Base-by-base conservation (phyloP, 2,113 vertebrate genomes). In the Martes martes region DNA sequence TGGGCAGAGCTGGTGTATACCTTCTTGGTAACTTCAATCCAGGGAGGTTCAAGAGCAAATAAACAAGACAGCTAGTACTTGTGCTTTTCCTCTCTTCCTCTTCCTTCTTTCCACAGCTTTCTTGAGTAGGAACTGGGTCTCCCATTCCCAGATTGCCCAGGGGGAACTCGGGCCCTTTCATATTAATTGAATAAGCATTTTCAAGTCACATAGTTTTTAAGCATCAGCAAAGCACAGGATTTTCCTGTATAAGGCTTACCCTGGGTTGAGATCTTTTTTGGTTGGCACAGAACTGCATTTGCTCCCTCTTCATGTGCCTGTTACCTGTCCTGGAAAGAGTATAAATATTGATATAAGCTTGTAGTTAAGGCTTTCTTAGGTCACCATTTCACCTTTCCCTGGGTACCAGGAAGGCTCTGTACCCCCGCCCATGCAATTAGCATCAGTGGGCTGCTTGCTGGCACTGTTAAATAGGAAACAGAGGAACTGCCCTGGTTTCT, bases 281-380 rank as follows among this genome's bases (percentile, higher is more conserved):
- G 4, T 28, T 91, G 95, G 69, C 80, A 59, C 14, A 80, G n/a
- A 45, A 63, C 47, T 83, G 21, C 31, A 94, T 93, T 28, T 65
- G 59, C 50, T 89, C 5, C 94, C 74, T 91, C 98, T 98, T 98
- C 26, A 39, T 97, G 97, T 98, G 93, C 90, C 94, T 81, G 81
- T 89, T 98, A 55, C 89, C 81, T 97, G 95, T 95, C 47, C 4
- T 86, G 87, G 93, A 97, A 97, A 96, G 76, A 96, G 84, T 87
- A 88, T 96, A 97, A 98, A 98, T 98, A 98, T 96, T 98, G 97
- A 97, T n/a, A 42, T 93, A 81, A 50, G 63, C 57, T 93, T 84
- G 33, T 82, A 96, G 95, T 92, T 97, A 94, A 94, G 97, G 55
- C 36, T 96, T 89, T 95, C 95, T 95, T 95, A 71, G 80, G 97